These are phyloP conservation scores for Charanyca ferruginea DNA, from an alignment of 2,888 invertebrate species.

Conservation along the genomic window DNA sequence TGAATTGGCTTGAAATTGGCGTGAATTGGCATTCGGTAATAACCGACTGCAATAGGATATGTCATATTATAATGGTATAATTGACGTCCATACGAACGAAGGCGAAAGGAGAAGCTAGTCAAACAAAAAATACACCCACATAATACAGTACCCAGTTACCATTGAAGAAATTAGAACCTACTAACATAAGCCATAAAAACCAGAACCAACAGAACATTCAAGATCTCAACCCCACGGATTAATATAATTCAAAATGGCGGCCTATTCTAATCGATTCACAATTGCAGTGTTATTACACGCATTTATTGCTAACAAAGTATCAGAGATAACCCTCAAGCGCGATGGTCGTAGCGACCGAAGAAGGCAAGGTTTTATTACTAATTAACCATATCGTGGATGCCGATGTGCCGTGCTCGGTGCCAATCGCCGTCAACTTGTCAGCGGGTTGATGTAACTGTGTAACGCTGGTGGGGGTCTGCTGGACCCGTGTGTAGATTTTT, in stretches of 20 bases:
- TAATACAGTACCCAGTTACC: not conserved
- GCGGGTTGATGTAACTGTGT: conserved; percentile 70
- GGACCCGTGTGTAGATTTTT: conserved; percentile 28
- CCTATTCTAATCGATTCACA: conserved; percentile 55
- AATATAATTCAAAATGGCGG: conserved; percentile 49
- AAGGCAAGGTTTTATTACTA: conserved; percentile 75
- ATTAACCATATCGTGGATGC: conserved; percentile 80
- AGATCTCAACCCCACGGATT: conserved; percentile 12
- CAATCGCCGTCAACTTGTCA: conserved; percentile 80
- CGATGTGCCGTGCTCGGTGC: conserved; percentile 72
- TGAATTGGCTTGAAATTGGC: too few relatives aligned
- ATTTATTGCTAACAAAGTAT: conserved; percentile 63
- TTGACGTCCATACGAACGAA: not conserved
- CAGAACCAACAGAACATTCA: conserved; percentile 5
- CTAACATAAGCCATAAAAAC: not conserved
- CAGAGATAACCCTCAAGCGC: conserved; percentile 61
- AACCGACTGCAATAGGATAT: too few relatives aligned
- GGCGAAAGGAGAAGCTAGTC: not conserved
- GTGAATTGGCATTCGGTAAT: too few relatives aligned
- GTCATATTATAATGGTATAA: too few relatives aligned
- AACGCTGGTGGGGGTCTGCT: conserved; percentile 31
- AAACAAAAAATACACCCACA: not conserved
- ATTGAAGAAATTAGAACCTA: not conserved
- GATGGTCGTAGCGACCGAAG: conserved; percentile 61
- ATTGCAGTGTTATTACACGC: conserved; percentile 59